Conservation (phyloP, 23 tunicate genomes). For the Styela clava region DNA sequence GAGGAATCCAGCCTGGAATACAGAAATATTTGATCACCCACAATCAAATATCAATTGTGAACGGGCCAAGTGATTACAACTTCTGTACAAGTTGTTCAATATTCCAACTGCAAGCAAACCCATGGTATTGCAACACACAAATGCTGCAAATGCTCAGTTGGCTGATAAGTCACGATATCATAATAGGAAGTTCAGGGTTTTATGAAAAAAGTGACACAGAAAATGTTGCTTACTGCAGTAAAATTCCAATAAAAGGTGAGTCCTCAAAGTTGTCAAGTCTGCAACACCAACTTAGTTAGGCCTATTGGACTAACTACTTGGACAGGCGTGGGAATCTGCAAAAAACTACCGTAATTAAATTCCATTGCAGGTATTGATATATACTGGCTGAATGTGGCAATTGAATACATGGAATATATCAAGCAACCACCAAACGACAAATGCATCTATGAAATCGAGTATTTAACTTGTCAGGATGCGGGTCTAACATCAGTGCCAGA, state of each 20-base stretch:
- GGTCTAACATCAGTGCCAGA: conserved; percentile 27
- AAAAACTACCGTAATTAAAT: too few relatives aligned
- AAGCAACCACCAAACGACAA: conserved; percentile 12
- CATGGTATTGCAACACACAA: neutral
- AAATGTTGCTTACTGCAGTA: neutral
- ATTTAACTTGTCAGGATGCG: conserved; percentile 34
- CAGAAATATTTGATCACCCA: neutral
- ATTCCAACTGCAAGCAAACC: conserved; percentile 13
- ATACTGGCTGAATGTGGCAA: conserved; percentile 6
- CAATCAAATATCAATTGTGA: conserved; percentile 42
- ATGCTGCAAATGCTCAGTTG: conserved; percentile 23
- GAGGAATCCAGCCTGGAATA: conserved; percentile 33
- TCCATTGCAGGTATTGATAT: conserved; percentile 39
- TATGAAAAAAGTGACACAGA: neutral
- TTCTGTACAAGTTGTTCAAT: conserved; percentile 55
- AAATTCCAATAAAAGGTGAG: neutral
- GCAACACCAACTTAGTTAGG: neutral
- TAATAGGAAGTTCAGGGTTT: neutral
- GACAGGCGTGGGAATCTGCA: too few relatives aligned
- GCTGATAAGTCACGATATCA: conserved; percentile 10
- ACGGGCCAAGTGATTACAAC: conserved; percentile 39
- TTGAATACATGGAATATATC: conserved; percentile 33
- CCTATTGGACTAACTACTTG: too few relatives aligned
- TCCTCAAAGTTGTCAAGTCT: neutral
- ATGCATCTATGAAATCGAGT: conserved; percentile 43